These are phyloP conservation scores for Agriopis marginaria DNA, from an alignment of 2,888 invertebrate species.

Conservation along the genomic window DNA sequence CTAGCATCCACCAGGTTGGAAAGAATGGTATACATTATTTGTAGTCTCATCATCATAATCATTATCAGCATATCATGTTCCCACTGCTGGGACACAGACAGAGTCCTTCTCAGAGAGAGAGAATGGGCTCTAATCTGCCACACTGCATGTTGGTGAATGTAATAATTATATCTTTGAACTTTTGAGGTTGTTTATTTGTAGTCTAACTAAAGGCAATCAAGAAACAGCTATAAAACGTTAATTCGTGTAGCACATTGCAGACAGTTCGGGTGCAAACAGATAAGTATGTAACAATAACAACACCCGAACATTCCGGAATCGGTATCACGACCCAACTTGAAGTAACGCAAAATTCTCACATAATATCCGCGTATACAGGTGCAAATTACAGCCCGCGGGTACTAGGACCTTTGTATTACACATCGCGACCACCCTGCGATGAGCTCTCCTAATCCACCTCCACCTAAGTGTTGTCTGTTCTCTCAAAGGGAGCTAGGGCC, in stretches of 20 bases:
- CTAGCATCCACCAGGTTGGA: too few species aligned
- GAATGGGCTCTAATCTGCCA: too few species aligned
- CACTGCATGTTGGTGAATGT: too few species aligned
- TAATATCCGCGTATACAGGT: slow-evolving; percentile 80
- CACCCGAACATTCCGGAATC: slow-evolving; percentile 46
- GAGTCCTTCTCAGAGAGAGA: too few species aligned
- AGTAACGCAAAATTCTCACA: slow-evolving; percentile 77
- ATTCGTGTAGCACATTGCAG: slow-evolving; percentile 7
- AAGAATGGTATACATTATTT: too few species aligned
- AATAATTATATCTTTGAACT: too few species aligned
- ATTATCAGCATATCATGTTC: too few species aligned
- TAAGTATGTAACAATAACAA: slow-evolving; percentile 43
- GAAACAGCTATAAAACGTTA: slow-evolving; percentile 13
- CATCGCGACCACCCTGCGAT: slow-evolving; percentile 59
- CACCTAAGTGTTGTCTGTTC: slow-evolving; percentile 38
- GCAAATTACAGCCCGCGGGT: slow-evolving; percentile 78
- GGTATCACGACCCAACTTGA: slow-evolving; percentile 54
- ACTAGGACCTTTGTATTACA: slow-evolving; percentile 71
- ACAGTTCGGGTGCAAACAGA: slow-evolving; percentile 20
- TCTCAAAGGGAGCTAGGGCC: slow-evolving; percentile 57
- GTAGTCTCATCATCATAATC: too few species aligned
- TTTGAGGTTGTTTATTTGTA: background rate
- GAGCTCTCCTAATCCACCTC: slow-evolving; percentile 61
- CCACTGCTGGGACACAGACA: too few species aligned
- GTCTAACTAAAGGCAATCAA: slow-evolving; percentile 9